phyloP scores from a whole-genome alignment of 2,113 vertebrate genomes.

The Neomonachus schauinslandi region DNA sequence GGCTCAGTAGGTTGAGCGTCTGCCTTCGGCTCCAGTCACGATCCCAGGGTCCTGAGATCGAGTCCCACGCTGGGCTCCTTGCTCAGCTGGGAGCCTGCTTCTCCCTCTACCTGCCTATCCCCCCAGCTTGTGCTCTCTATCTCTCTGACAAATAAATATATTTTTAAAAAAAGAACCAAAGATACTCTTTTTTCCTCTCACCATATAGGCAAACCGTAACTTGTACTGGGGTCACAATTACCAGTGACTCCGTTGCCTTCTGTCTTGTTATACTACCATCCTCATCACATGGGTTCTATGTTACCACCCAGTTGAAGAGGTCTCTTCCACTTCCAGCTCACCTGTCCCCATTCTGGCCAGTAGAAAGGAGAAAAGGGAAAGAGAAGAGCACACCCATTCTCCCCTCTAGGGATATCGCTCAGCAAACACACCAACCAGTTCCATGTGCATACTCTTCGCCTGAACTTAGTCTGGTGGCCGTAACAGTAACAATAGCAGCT shows the following conservation, averaged over 20 bases:
- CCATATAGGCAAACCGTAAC: no score
- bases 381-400: not conserved
- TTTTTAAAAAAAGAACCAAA: not conserved
- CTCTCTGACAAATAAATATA: no score
- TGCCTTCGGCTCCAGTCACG: no score
- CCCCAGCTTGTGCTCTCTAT: no score
- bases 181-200: not conserved
- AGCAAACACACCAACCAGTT: not conserved
- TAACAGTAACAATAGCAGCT: not conserved
- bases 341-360: not conserved
- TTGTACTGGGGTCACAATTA: not conserved
- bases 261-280: not conserved
- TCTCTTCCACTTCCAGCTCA: not conserved
- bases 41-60: no score
- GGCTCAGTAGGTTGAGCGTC: no score
- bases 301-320: not conserved
- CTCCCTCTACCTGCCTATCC: no score
- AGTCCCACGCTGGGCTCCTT: no score
- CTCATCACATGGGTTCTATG: not conserved
- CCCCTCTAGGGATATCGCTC: not conserved
- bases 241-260: not conserved
- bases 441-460: no score
- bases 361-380: not conserved
- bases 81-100: no score
- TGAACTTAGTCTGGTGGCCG: not conserved